phyloP scores from a whole-genome alignment of 2,888 invertebrate genomes.

The Meganola albula region DNA sequence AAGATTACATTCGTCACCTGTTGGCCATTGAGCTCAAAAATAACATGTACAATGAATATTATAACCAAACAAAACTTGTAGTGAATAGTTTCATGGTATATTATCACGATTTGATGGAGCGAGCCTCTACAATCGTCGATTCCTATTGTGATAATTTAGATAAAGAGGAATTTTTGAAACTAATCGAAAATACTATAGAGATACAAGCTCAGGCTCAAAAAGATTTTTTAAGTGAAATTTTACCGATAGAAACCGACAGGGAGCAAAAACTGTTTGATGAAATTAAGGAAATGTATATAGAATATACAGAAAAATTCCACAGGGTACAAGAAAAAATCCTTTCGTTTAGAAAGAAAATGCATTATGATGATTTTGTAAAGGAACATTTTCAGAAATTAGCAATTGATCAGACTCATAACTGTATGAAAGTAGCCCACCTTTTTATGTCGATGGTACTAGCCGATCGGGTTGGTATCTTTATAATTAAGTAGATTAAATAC shows the following conservation, averaged over 20 bases:
- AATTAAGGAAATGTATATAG: constrained; percentile 27
- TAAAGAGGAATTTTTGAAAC: constrained; percentile 31
- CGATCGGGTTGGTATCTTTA: constrained; percentile 30
- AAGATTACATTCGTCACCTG: constrained; percentile 27
- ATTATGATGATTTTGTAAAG: constrained; percentile 36
- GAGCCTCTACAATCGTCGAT: constrained; percentile 37
- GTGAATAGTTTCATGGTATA: constrained; percentile 40
- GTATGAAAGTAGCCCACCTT: constrained; percentile 39
- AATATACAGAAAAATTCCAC: constrained; percentile 27
- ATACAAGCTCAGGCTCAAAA: constrained; percentile 35
- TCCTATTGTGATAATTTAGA: constrained; percentile 23
- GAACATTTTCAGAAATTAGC: constrained; percentile 35
- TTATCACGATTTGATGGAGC: constrained; percentile 38
- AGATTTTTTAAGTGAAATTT: constrained; percentile 37
- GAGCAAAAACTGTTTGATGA: constrained; percentile 38
- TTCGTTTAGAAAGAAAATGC: constrained; percentile 28
- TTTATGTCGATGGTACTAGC: constrained; percentile 40
- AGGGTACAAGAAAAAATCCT: constrained; percentile 19
- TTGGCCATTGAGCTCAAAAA: background rate
- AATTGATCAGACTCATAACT: constrained; percentile 34
- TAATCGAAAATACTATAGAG: constrained; percentile 37
- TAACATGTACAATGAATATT: constrained; percentile 40
- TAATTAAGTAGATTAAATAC: too few relatives aligned
- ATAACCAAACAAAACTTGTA: constrained; percentile 44
- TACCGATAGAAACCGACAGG: constrained; percentile 28